Percentiles rank a stretch among this genome's conserved stretches.
Conservation (phyloP, 2,113 vertebrate genomes). For the Hemiscyllium ocellatum region DNA sequence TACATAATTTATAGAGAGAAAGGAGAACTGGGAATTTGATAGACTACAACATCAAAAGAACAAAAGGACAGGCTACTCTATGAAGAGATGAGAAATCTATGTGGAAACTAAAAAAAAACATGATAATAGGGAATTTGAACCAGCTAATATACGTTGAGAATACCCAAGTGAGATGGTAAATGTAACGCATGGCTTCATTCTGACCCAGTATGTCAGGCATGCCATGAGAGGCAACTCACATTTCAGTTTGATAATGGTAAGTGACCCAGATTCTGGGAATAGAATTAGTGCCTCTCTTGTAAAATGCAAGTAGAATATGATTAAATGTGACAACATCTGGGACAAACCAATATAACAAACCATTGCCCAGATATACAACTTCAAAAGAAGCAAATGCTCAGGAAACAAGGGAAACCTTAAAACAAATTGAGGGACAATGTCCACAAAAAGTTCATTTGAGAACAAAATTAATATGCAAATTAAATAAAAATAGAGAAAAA, state of each 20-base stretch:
- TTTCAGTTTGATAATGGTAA: conserved; percentile 17
- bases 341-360: background rate
- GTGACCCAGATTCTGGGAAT: conserved; percentile 20
- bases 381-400: background rate
- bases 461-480: background rate
- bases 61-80: background rate
- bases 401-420: background rate
- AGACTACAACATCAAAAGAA: background rate
- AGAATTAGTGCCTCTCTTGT: background rate
- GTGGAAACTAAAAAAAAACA: background rate
- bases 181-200: background rate
- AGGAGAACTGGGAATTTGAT: background rate
- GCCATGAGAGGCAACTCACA: conserved; percentile 15
- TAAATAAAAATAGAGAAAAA: background rate
- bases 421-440: background rate
- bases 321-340: background rate
- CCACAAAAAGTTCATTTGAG: background rate
- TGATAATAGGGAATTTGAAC: background rate
- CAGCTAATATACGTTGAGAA: background rate
- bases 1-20: background rate
- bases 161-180: background rate
- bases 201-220: background rate
- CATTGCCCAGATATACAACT: background rate
- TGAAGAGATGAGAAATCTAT: background rate
- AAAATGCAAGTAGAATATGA: background rate